phyloP scores from a whole-genome alignment of 64 coral and sea anemone genomes.

The Porites lutea region DNA sequence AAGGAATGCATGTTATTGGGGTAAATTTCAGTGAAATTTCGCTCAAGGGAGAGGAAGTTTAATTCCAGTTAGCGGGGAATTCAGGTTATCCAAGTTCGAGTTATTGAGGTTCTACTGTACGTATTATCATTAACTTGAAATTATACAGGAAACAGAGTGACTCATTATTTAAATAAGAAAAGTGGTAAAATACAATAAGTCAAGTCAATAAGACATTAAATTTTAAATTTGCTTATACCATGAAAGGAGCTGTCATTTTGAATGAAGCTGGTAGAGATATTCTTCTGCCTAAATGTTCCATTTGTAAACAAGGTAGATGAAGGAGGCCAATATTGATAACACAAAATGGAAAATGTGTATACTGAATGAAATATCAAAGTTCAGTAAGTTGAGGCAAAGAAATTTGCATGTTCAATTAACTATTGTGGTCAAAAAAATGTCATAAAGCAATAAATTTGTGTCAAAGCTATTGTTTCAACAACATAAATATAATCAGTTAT shows the following conservation, averaged over 20 bases:
- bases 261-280: conserved; percentile 52
- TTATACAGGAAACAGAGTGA: too few relatives aligned
- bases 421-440: background rate
- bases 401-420: background rate
- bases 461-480: background rate
- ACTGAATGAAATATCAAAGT: background rate
- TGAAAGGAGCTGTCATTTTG: conserved; percentile 11
- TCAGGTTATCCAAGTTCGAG: too few relatives aligned
- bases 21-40: too few relatives aligned
- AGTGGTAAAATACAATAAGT: too few relatives aligned
- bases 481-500: background rate
- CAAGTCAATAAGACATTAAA: background rate
- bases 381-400: background rate
- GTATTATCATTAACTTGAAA: too few relatives aligned
- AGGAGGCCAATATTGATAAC: background rate
- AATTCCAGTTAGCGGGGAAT: too few relatives aligned
- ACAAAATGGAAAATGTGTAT: background rate
- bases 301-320: background rate
- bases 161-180: too few relatives aligned
- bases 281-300: conserved; percentile 12
- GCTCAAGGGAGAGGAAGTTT: too few relatives aligned
- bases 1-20: too few relatives aligned
- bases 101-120: too few relatives aligned
- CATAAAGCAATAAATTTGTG: background rate
- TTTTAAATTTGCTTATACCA: conserved; percentile 6